Conservation (phyloP, 2,888 invertebrate genomes). For the Alentia gelatinosa region DNA sequence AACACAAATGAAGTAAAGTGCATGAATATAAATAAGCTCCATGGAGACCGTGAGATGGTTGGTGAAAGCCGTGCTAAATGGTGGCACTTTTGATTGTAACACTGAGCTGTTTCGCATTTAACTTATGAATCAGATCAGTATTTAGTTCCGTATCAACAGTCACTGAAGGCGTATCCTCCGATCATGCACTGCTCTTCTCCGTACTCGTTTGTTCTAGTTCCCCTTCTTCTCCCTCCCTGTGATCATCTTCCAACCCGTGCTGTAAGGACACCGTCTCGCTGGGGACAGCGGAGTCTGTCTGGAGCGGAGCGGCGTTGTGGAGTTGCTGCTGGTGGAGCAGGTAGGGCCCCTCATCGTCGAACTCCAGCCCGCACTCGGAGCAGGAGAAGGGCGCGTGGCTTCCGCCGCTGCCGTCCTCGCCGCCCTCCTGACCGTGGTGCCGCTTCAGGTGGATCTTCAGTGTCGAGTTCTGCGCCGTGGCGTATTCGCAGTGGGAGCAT, state of each 20-base stretch:
- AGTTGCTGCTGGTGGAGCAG: neutral
- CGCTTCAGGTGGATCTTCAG: slow-evolving; percentile 79
- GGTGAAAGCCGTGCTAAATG: too few species aligned
- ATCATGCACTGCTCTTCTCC: neutral
- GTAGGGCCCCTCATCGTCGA: neutral
- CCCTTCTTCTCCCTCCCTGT: neutral
- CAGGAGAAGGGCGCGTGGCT: slow-evolving; percentile 7
- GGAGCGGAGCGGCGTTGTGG: too few species aligned
- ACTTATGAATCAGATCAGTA: too few species aligned
- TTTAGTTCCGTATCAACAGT: too few species aligned
- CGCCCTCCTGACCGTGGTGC: slow-evolving; percentile 72
- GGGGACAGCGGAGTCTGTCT: neutral
- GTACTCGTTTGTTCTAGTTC: neutral
- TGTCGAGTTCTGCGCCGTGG: slow-evolving; percentile 80
- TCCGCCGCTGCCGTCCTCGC: neutral
- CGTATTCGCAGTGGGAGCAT: slow-evolving; percentile 79
- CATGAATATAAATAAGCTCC: too few species aligned
- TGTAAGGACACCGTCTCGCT: neutral
- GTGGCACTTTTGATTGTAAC: too few species aligned
- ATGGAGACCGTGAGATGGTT: too few species aligned
- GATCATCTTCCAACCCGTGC: neutral
- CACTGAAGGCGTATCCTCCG: too few species aligned
- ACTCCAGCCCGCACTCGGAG: neutral
- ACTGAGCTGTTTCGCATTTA: too few species aligned
- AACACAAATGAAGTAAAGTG: too few species aligned